Evolutionary conservation across 2,797 vertebrate genomes (phyloP), one percentile per base, ranked within the genome.

Genomic region (Cossypha heuglini): DNA sequence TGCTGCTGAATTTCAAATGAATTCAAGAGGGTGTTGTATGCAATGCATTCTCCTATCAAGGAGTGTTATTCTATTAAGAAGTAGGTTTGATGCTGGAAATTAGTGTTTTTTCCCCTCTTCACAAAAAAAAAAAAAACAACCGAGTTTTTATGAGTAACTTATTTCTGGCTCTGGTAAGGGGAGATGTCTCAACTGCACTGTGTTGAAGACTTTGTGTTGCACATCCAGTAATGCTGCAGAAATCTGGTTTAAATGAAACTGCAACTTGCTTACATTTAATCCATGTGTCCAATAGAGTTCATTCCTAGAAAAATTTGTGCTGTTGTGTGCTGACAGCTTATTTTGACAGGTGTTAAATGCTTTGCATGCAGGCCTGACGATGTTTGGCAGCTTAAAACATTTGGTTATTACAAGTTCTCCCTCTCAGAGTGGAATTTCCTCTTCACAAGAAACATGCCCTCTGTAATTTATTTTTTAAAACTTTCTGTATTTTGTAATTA

Each of bases 281-380:
- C 72, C 49, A 7, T 67, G 16, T 55, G 22, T 83, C 54, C 49
- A 81, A 45, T 43, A 75, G 66, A 61, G 51, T 75, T 94, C 94
- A 92, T 96, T 93, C 75, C 58, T 86, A 83, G 54, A 88, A 80
- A 94, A 96, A 83, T 1, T 62, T 20, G n/a, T 78, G 42, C 3
- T 84, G 42, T 35, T 89, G 16, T 86, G 49, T 80, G 72, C 58
- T 58, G 81, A 80, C 72, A 75, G 51, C 58, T 76, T 91, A 67
- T 93, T 96, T 95, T 89, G 84, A 92, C 86, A 92, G 92, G 81
- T 90, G 86, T 67, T 90, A 77, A 94, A 91, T 85, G 68, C 84
- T 89, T 87, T 92, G 61, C 64, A 51, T 83, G 78, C 61, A 83
- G 68, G 43, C 57, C 72, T 51, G 59, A 92, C 61, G 64, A 61